phyloP scores from a whole-genome alignment of 2,888 invertebrate species.

The Dryococelus australis region DNA sequence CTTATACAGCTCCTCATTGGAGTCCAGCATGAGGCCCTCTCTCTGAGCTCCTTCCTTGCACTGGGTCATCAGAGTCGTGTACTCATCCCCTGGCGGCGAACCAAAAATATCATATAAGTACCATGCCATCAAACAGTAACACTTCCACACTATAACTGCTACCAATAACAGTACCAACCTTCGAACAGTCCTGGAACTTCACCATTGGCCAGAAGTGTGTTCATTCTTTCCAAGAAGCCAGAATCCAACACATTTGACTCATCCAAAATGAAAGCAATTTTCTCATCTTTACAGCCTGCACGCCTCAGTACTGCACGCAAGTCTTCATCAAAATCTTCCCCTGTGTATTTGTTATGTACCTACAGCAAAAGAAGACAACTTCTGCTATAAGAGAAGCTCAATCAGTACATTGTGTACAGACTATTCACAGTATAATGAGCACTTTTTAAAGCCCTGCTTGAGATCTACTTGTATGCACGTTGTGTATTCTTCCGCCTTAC shows the following conservation, averaged over 20 bases:
- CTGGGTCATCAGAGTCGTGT: conserved; percentile 98
- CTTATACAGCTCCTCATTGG: conserved; percentile 98
- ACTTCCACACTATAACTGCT: not conserved
- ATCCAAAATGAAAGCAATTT: conserved; percentile 98
- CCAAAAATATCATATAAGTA: not conserved
- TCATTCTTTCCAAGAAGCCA: conserved; percentile 98
- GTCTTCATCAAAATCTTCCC: conserved; percentile 99
- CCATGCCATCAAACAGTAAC: not conserved
- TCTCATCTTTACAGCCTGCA: conserved; percentile 94
- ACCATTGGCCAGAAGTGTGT: conserved; percentile 97
- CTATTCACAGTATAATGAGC: too few species aligned
- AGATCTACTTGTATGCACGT: too few species aligned
- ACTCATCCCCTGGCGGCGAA: conserved; percentile 82
- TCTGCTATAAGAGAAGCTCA: conserved; percentile 8
- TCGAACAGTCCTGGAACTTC: conserved; percentile 96
- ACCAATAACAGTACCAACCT: conserved; percentile 56
- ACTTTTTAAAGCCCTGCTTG: too few species aligned
- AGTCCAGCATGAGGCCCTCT: conserved; percentile 98
- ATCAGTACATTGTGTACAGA: not conserved
- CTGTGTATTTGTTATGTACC: conserved; percentile 99
- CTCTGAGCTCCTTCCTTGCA: conserved; percentile 99
- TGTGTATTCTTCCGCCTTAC: too few species aligned
- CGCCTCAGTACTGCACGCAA: conserved; percentile 85
- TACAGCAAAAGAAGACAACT: conserved; percentile 54
- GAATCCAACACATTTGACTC: conserved; percentile 99